These are phyloP conservation scores for Venusia cambrica DNA, from an alignment of 2,888 invertebrate genomes.

Conservation along the genomic window DNA sequence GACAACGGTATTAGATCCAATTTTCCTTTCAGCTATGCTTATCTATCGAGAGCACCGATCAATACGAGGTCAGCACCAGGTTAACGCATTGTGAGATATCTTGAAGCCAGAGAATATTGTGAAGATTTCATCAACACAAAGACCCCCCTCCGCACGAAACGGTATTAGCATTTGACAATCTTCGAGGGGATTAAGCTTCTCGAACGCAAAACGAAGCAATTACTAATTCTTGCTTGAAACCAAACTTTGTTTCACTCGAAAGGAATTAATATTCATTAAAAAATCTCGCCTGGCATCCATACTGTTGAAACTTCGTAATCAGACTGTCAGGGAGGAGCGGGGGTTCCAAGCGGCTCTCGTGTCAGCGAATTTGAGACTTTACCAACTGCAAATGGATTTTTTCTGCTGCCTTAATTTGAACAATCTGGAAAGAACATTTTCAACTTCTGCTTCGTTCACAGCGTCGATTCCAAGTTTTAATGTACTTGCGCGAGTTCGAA, in stretches of 20 bases:
- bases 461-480: slow-evolving; percentile 37
- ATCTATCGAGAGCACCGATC: slow-evolving; percentile 6
- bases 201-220: slow-evolving; percentile 69
- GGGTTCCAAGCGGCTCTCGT: slow-evolving; percentile 34
- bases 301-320: slow-evolving; percentile 76
- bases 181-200: slow-evolving; percentile 55
- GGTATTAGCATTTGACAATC: slow-evolving; percentile 47
- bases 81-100: slow-evolving; percentile 21
- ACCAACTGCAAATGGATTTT: slow-evolving; percentile 63
- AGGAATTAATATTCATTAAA: slow-evolving; percentile 80
- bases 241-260: slow-evolving; percentile 74
- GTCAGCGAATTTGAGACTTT: slow-evolving; percentile 68
- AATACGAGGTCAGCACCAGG: slow-evolving; percentile 16
- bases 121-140: slow-evolving; percentile 37
- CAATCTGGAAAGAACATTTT: slow-evolving; percentile 43
- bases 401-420: slow-evolving; percentile 53
- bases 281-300: slow-evolving; percentile 70
- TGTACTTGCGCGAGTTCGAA: slow-evolving; percentile 11
- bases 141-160: slow-evolving; percentile 20
- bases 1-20: slow-evolving; percentile 5
- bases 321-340: slow-evolving; percentile 49
- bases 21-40: slow-evolving; percentile 4
- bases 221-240: slow-evolving; percentile 63
- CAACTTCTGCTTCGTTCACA: slow-evolving; percentile 35
- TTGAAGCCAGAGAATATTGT: slow-evolving; percentile 23